Conservation (phyloP, 2,113 vertebrate species). For the Corvus hawaiiensis region DNA sequence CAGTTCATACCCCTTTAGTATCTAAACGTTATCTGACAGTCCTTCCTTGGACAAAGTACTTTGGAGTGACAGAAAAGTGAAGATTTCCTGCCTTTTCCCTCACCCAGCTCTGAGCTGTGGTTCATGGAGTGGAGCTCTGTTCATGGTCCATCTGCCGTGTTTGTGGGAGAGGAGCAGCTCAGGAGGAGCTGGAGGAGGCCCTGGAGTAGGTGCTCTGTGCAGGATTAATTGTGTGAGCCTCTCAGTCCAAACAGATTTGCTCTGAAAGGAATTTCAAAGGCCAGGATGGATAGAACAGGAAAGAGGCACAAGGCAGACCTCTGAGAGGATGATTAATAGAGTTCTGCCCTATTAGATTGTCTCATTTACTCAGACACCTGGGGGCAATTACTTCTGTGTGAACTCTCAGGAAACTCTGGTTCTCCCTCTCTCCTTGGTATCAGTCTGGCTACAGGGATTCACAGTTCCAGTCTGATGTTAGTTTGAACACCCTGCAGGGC, state of each 20-base stretch:
- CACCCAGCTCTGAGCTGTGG: background rate
- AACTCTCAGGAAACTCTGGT: background rate
- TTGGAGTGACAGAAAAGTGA: background rate
- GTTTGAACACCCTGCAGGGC: background rate
- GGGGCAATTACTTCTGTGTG: background rate
- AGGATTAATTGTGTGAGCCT: background rate
- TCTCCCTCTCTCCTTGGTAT: background rate
- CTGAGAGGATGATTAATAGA: background rate
- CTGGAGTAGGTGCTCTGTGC: background rate
- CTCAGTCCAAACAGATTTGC: background rate
- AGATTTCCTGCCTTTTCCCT: background rate
- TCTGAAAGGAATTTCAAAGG: background rate
- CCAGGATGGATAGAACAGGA: background rate
- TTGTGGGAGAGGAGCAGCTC: background rate
- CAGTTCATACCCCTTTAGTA: background rate
- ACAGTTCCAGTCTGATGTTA: background rate
- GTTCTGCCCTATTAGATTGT: background rate
- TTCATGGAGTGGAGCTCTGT: background rate
- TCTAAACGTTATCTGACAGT: background rate
- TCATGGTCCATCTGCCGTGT: background rate
- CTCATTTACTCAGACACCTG: background rate
- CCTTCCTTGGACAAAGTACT: background rate
- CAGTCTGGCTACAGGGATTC: background rate
- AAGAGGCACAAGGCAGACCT: background rate
- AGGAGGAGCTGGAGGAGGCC: background rate